Base-by-base conservation (phyloP, 1,140 invertebrate species). In the Saccostrea glomerata region DNA sequence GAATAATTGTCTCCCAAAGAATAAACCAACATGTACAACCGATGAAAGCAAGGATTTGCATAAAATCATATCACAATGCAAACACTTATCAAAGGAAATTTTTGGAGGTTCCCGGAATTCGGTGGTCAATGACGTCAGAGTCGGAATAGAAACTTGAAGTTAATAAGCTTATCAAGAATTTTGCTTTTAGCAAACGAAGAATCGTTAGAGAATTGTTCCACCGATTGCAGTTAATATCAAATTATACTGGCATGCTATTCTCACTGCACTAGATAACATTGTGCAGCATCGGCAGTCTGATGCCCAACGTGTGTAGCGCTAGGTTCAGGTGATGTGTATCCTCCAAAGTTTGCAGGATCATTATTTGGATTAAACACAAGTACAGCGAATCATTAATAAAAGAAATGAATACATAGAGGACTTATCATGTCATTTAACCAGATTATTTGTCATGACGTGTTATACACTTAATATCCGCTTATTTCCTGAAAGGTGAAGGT, bases 181-280 rank as follows among this genome's bases (percentile, higher is more conserved):
- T 77, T 30, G 70, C 70, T 77, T 25, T 77, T 15, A 77, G 70
- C 70, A 77, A 77, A 77, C 15, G 23, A 30, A 36, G 30, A 77
- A 77, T 77, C 70, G 15, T 77, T 77, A 77, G 23, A 77, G 70
- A 30, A 77, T 30, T 30, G 70, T 77, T 77, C 70, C 25, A 25
- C 70, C 4, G 70, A 36, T 77, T 77, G 30, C 15, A 30, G 25
- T 36, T 40, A 13, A 25, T 13, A 30, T 25, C 15, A 36, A 15
- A 77, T 77, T 30, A 73, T 73, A 73, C 60, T n/a, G 60, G 23
- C 15, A 47, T 9, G 47, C 47, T 20, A 15, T 70, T 70, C 25
- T 9, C 4, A 23, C n/a, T 70, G 66, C 66, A 77, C 70, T 30
- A 17, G 17, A n/a, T 20, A 20, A 63, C 13, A 63, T 17, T 20